These are phyloP conservation scores for Drosophila robusta DNA, from an alignment of 2,888 invertebrate species.

Conservation along the genomic window DNA sequence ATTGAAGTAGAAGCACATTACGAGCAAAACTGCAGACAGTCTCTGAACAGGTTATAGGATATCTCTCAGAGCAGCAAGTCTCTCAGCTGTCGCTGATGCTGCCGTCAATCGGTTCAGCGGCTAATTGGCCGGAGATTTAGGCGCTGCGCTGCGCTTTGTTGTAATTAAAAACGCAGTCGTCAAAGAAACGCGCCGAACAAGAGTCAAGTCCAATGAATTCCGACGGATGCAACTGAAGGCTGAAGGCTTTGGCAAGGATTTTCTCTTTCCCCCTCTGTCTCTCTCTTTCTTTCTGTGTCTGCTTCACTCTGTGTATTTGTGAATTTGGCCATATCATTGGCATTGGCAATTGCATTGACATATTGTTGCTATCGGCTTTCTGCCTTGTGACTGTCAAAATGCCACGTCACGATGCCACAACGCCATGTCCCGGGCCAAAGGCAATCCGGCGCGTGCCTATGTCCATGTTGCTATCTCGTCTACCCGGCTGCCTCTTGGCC, in stretches of 20 bases:
- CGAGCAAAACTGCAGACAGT: too few species aligned
- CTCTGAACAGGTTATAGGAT: neutral
- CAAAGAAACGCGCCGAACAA: constrained; percentile 48
- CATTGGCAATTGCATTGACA: constrained; percentile 74
- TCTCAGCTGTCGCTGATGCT: constrained; percentile 8
- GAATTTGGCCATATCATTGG: constrained; percentile 50
- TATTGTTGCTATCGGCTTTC: constrained; percentile 72
- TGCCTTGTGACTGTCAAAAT: constrained; percentile 67
- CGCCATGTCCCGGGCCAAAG: constrained; percentile 28
- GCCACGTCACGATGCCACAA: constrained; percentile 62
- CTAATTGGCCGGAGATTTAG: constrained; percentile 61
- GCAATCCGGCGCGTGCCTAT: constrained; percentile 41
- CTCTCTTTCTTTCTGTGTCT: neutral
- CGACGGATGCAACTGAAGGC: constrained; percentile 38
- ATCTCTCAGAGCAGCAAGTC: neutral
- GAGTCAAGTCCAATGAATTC: constrained; percentile 47
- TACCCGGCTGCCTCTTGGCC: neutral
- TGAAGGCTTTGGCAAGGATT: neutral
- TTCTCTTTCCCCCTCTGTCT: neutral
- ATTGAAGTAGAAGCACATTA: too few species aligned
- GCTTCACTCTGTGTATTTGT: neutral
- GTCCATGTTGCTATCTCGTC: constrained; percentile 6
- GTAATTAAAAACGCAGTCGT: constrained; percentile 67
- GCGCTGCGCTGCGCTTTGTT: constrained; percentile 37
- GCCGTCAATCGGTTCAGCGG: constrained; percentile 37